Evolutionary conservation across 2,888 invertebrate genomes (phyloP).

Genomic region (Bimastos eiseni): DNA sequence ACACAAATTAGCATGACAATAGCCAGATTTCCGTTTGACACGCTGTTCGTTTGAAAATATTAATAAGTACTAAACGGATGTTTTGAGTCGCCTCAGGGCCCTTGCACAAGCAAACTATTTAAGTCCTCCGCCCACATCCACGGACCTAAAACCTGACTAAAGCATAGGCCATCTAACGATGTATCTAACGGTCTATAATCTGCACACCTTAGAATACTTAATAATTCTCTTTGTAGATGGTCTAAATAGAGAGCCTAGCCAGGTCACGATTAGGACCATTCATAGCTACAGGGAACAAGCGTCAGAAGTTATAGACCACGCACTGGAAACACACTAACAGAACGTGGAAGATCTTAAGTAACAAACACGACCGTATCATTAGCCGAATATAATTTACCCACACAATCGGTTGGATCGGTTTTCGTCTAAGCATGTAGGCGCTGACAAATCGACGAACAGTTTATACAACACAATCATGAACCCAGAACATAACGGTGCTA

Average conservation of each 20-base stretch:
- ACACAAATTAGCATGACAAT: background rate
- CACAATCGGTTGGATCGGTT: background rate
- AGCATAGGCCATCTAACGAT: background rate
- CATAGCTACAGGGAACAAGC: background rate
- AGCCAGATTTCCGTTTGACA: background rate
- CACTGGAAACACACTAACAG: background rate
- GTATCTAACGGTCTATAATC: background rate
- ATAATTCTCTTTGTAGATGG: background rate
- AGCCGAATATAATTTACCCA: background rate
- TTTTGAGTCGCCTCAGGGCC: background rate
- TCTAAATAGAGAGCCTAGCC: background rate
- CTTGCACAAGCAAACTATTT: background rate
- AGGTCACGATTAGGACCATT: background rate
- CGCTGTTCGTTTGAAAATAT: background rate
- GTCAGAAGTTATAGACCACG: background rate
- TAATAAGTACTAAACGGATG: conserved; percentile 13
- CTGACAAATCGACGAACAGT: background rate
- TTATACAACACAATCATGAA: background rate
- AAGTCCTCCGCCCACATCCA: background rate
- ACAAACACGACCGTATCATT: background rate
- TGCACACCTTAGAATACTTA: background rate
- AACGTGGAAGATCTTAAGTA: background rate
- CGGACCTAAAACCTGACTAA: background rate
- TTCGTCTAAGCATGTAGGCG: background rate
- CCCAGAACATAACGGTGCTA: background rate